Conservation (phyloP, 2,113 vertebrate species). For the Calyptomena viridis region DNA sequence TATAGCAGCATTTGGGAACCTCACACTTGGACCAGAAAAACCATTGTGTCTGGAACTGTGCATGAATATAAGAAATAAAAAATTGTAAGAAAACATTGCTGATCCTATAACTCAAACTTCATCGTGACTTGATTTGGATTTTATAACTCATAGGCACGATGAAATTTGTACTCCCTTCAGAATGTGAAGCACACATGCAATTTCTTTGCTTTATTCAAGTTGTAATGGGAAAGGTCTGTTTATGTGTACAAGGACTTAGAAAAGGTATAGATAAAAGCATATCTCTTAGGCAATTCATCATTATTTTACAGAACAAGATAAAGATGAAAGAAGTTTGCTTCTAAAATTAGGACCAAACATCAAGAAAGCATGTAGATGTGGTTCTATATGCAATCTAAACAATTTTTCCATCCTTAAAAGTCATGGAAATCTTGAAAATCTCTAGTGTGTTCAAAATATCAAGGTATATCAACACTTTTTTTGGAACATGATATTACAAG, state of each 20-base stretch:
- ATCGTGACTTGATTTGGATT: neutral
- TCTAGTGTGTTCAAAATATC: neutral
- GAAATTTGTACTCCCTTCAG: neutral
- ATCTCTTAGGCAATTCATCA: neutral
- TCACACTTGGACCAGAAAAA: neutral
- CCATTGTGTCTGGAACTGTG: neutral
- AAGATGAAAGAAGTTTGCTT: conserved; percentile 24
- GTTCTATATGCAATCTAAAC: neutral
- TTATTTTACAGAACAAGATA: neutral
- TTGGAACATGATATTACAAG: neutral
- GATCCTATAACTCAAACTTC: neutral
- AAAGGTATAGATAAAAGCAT: conserved; percentile 39
- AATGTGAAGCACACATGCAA: neutral
- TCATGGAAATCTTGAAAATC: neutral
- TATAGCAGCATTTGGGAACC: neutral
- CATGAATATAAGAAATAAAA: neutral
- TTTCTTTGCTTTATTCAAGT: conserved; percentile 1
- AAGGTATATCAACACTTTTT: neutral
- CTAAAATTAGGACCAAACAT: neutral
- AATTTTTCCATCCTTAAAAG: neutral
- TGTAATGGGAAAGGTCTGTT: neutral
- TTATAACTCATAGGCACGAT: neutral
- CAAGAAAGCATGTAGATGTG: neutral
- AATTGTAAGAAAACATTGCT: neutral
- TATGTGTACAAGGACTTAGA: neutral